Percentiles rank a stretch among this genome's conserved stretches.
phyloP scores from a whole-genome alignment of 2,797 vertebrate genomes.

The Sebastes kiyomatsui region DNA sequence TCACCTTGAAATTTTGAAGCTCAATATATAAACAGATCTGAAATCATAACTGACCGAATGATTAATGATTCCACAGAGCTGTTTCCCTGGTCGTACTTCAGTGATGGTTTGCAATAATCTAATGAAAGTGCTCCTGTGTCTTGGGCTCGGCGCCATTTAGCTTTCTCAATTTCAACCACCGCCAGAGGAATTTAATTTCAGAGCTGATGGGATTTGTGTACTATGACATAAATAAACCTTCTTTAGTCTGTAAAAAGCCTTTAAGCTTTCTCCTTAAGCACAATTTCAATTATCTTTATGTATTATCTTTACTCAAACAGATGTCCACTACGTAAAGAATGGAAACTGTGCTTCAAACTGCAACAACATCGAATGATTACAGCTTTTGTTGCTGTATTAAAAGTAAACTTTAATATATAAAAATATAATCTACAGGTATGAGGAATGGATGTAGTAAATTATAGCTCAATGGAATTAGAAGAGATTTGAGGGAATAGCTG shows the following conservation, averaged over 20 bases:
- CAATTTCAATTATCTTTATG: background rate
- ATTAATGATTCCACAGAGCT: conserved; percentile 14
- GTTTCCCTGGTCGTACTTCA: conserved; percentile 13
- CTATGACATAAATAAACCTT: conserved; percentile 9
- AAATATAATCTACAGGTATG: background rate
- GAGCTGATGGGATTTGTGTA: conserved; percentile 46
- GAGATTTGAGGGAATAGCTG: background rate
- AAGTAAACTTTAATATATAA: background rate
- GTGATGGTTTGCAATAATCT: conserved; percentile 45
- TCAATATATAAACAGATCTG: conserved; percentile 5
- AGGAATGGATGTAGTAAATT: background rate
- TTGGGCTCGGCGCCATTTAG: conserved; percentile 45
- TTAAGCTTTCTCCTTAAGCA: background rate
- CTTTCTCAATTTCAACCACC: conserved; percentile 38
- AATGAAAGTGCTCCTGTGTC: conserved; percentile 45
- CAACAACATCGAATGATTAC: background rate
- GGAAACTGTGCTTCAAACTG: background rate
- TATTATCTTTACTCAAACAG: background rate
- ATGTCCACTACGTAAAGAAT: background rate
- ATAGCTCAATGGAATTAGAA: background rate
- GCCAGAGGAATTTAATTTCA: conserved; percentile 58
- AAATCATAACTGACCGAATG: conserved; percentile 18
- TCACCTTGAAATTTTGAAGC: conserved; percentile 20
- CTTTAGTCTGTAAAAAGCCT: background rate
- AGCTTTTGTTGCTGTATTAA: background rate